Conservation (phyloP, 2,888 invertebrate species). For the Bhutanitis thaidina region DNA sequence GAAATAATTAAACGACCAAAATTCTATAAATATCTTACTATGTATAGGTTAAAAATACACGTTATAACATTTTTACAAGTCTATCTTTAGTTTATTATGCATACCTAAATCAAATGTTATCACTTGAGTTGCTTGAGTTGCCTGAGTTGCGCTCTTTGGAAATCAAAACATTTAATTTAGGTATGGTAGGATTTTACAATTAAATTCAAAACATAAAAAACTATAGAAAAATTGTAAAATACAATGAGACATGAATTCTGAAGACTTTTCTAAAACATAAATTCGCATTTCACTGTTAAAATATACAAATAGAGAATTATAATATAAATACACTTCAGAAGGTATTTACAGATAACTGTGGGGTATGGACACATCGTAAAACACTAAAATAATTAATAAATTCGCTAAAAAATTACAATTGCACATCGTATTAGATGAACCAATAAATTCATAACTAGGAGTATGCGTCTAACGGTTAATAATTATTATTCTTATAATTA, state of each 20-base stretch:
- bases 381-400: constrained; percentile 64
- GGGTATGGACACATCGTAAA: constrained; percentile 47
- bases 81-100: constrained; percentile 66
- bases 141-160: constrained; percentile 16
- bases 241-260: constrained; percentile 36
- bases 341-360: constrained; percentile 69
- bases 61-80: constrained; percentile 79
- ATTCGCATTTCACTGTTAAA: constrained; percentile 46
- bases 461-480: constrained; percentile 69
- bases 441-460: constrained; percentile 64
- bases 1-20: constrained; percentile 80
- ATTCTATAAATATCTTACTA: constrained; percentile 80
- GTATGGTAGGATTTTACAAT: constrained; percentile 41
- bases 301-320: constrained; percentile 44
- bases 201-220: constrained; percentile 48
- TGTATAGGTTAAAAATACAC: constrained; percentile 80
- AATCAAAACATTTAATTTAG: constrained; percentile 48
- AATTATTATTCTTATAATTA: constrained; percentile 65
- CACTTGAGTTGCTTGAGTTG: constrained; percentile 17
- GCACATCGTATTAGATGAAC: constrained; percentile 56
- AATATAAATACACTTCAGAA: constrained; percentile 58
- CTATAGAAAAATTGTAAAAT: constrained; percentile 47
- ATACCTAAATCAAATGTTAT: constrained; percentile 33
- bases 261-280: constrained; percentile 36
- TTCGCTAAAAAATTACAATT: constrained; percentile 67